These are phyloP conservation scores for Dicranocentrus wangi DNA, from an alignment of 2,888 invertebrate species.

Conservation along the genomic window DNA sequence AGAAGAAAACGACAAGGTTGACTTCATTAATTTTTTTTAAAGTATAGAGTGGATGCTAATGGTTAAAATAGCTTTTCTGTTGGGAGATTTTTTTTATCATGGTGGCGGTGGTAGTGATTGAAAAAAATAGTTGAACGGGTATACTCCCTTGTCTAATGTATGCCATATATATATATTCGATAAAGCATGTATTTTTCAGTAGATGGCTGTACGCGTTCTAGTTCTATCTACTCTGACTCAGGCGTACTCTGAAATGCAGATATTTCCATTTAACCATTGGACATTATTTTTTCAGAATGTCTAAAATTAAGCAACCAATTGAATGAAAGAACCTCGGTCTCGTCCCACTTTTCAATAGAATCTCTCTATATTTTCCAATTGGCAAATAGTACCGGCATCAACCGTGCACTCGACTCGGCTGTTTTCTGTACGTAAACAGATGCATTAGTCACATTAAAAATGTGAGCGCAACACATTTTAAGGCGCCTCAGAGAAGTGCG, in stretches of 20 bases:
- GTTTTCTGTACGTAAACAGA: too few species aligned
- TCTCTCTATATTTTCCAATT: slow-evolving; percentile 21
- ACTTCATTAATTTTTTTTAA: slow-evolving; percentile 1
- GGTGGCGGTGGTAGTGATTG: not conserved
- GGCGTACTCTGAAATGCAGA: not conserved
- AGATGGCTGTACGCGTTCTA: not conserved
- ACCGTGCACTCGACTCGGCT: too few species aligned
- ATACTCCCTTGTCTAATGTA: not conserved
- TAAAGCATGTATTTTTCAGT: not conserved
- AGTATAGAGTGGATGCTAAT: too few species aligned
- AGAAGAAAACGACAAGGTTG: not conserved
- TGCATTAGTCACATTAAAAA: not conserved
- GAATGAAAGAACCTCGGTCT: slow-evolving; percentile 25
- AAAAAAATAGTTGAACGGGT: not conserved
- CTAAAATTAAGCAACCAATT: slow-evolving; percentile 18
- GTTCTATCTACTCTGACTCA: not conserved
- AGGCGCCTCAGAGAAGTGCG: not conserved
- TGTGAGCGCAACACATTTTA: not conserved
- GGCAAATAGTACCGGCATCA: too few species aligned
- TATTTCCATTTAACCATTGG: too few species aligned
- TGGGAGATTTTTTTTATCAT: too few species aligned
- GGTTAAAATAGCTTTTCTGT: too few species aligned
- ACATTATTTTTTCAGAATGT: not conserved
- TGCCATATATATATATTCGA: not conserved
- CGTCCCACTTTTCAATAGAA: slow-evolving; percentile 20